phyloP scores from a whole-genome alignment of 2,888 invertebrate species.

The Nephrotoma guestfalica region DNA sequence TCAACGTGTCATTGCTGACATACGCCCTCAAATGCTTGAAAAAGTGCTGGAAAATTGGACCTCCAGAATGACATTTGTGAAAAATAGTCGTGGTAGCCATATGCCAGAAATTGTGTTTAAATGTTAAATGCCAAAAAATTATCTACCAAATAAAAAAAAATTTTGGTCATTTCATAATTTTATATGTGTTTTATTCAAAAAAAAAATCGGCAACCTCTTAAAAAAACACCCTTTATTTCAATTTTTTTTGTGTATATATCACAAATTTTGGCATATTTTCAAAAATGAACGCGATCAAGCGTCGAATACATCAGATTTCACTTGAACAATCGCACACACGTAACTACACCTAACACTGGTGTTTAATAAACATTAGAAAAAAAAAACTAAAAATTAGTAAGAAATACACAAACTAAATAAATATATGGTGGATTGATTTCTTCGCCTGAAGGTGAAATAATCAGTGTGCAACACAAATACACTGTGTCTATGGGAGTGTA shows the following conservation, averaged over 20 bases:
- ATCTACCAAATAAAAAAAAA: no score
- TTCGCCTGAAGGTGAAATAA: conserved; percentile 1
- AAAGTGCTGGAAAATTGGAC: no score
- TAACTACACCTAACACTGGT: background rate
- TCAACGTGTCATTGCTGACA: no score
- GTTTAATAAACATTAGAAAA: background rate
- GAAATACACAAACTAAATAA: background rate
- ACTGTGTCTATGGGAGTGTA: background rate
- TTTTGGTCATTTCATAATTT: no score
- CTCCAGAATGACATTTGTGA: no score
- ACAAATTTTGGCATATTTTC: background rate
- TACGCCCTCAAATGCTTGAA: no score
- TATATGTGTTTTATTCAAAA: no score
- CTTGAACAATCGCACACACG: background rate
- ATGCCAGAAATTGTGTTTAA: no score
- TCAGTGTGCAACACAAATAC: background rate
- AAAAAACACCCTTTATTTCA: no score
- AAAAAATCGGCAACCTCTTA: no score
- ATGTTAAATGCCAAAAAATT: no score
- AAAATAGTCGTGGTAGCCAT: no score
- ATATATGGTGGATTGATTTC: background rate
- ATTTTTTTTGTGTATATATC: background rate
- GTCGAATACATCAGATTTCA: background rate
- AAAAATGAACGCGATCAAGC: background rate
- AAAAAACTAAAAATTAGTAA: background rate